Evolutionary conservation across 1,140 invertebrate genomes (phyloP), one percentile per base, ranked within the genome.

Genomic region (Cataglyphis hispanica): DNA sequence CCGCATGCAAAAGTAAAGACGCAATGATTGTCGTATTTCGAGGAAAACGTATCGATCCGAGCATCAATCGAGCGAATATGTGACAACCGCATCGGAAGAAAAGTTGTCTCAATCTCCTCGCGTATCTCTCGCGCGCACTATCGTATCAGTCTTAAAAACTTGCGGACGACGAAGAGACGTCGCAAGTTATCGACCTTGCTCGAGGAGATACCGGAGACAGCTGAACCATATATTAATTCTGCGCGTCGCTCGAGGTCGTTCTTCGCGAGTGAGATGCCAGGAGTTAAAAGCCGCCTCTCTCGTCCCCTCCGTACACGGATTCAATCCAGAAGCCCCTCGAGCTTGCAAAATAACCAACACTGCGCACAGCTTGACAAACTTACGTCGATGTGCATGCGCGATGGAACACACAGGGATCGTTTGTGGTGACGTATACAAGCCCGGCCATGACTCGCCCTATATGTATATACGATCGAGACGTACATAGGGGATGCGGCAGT

Each of bases 261-360:
- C 74, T 78, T 85, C 58, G 69, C 50, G 46, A n/a, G n/a, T 50
- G 46, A 50, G 80, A 31, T 75, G 56, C 56, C 43, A 63, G 40
- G 37, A 85, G 84, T 86, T 86, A 86, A 86, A 86, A 86, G 84
- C 84, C 53, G 4, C 56, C 46, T 27, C 37, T 40, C 58, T 63
- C 8, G 5, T 2, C 40, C 7, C 19, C 31, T 43, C n/a, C 64
- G 66, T 85, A 69, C 50, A 81, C 43, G 40, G 56, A 86, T 86
- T 81, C 84, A 86, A 86, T 86, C 77, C 84, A 25, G 66, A 81
- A 81, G 43, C 64, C 84, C 84, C 77, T 72, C 53, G 77, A 86
- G 84, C 77, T 86, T 80, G 58, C 77, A 81, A 86, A 86, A 86
- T 66, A 86, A 80, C 77, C 66, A 86, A 86, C 31, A 56, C 77